Base-by-base conservation (phyloP, 2,113 vertebrate species). In the Pitta sordida region DNA sequence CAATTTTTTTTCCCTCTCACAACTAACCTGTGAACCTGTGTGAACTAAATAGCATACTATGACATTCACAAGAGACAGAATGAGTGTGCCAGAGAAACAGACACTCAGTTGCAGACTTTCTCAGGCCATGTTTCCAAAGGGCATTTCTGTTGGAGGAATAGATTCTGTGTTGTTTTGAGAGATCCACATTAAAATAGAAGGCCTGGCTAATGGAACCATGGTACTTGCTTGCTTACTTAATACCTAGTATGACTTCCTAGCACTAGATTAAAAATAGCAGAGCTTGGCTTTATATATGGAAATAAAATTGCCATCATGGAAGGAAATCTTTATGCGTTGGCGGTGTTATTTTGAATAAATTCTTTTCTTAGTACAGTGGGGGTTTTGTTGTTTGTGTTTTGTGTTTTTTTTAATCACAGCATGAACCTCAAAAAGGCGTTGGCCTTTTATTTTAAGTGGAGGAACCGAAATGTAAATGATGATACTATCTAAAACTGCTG, bases 241-340 rank as follows among this genome's bases (percentile, higher is more conserved):
- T 46, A 41, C 58, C 43, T 91, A 77, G 70, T 58, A 65, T 90
- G 75, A 48, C 49, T 90, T 88, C 82, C 71, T 83, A 85, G 63
- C 27, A 48, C 13, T 51, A 62, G 58, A 69, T 62, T 94, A 91
- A 95, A 96, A 96, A 96, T 77, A 96, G 82, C 46, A 84, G 67
- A 81, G 90, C 87, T 94, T 92, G 89, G 74, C 78, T 89, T 83
- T 85, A 69, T 49, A 62, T 62, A 23, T 68, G 70, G 84, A 95
- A 96, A 94, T 80, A 93, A 85, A 85, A 79, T 83, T 88, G 59
- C 30, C 14, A 15, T 44, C 9, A 70, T 90, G 59, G 51, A 87
- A 78, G 55, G 52, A 86, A 94, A 90, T 86, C 78, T 62, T 87
- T 62, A 43, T 86, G 59, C 1, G 15, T 88, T 94, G 90, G 76